phyloP scores from a whole-genome alignment of 2,888 invertebrate genomes.

The Alcis repandata region DNA sequence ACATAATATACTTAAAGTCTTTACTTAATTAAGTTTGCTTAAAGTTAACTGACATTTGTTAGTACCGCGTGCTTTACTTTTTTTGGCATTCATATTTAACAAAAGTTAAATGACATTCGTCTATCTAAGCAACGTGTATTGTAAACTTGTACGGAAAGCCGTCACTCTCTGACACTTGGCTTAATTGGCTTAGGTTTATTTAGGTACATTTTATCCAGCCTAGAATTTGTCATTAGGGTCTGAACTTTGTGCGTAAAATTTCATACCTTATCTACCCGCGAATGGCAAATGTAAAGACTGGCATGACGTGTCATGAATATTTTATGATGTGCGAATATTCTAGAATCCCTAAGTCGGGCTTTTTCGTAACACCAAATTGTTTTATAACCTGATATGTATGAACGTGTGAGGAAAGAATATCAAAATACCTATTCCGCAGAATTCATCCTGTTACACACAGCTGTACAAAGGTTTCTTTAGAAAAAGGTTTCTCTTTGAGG shows the following conservation, averaged over 20 bases:
- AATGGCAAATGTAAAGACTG: conserved; percentile 13
- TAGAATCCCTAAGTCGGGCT: conserved; percentile 16
- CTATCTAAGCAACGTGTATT: too few species aligned
- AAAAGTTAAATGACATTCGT: too few species aligned
- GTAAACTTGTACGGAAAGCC: too few species aligned
- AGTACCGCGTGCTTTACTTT: too few species aligned
- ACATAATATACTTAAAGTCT: too few species aligned
- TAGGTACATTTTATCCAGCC: neutral
- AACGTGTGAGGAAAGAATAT: conserved; percentile 16
- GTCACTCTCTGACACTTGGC: neutral
- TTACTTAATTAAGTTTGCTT: too few species aligned
- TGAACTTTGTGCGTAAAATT: neutral
- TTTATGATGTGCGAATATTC: conserved; percentile 20
- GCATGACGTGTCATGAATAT: conserved; percentile 40
- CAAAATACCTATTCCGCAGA: neutral
- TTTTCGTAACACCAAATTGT: conserved; percentile 21
- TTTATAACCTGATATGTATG: conserved; percentile 30
- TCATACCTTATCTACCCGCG: neutral
- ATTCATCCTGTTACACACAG: neutral
- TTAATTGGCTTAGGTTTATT: neutral
- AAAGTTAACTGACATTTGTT: too few species aligned
- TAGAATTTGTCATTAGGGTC: neutral
- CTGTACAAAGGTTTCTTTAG: neutral
- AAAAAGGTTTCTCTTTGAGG: neutral
- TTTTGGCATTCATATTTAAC: too few species aligned